Evolutionary conservation across 2,113 vertebrate genomes (phyloP).

Genomic region (Archilochus colubris): DNA sequence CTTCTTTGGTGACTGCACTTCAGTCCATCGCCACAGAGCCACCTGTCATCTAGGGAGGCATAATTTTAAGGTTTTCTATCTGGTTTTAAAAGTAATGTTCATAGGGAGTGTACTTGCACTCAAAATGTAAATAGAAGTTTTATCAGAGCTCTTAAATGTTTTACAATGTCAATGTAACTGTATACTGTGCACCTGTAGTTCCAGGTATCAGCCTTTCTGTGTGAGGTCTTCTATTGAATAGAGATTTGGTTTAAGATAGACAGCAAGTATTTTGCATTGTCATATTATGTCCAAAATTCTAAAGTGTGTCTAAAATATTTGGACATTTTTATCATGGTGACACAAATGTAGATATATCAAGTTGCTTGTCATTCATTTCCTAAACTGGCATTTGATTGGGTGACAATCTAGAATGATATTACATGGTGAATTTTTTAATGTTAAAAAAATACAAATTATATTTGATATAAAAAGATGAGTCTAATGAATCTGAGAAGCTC

Average conservation of each 20-base stretch:
- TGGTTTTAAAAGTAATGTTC: conserved; percentile 33
- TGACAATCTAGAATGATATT: neutral
- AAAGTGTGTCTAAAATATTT: conserved; percentile 44
- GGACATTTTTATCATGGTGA: neutral
- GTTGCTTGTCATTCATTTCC: neutral
- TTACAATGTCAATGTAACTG: neutral
- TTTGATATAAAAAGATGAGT: neutral
- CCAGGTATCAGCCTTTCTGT: conserved; percentile 37
- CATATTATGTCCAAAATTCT: conserved; percentile 43
- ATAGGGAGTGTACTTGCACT: conserved; percentile 33
- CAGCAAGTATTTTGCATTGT: conserved; percentile 16
- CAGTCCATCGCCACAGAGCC: accelerated
- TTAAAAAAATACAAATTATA: neutral
- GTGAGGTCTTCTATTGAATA: conserved; percentile 7
- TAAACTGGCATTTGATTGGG: neutral
- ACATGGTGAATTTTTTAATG: neutral
- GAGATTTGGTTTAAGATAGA: neutral
- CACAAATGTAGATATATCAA: neutral
- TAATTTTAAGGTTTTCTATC: conserved; percentile 24
- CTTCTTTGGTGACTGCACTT: neutral
- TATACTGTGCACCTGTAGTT: neutral
- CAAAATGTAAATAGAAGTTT: conserved; percentile 64
- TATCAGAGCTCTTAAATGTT: conserved; percentile 51
- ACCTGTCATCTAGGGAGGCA: conserved; percentile 27
- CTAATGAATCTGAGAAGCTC: neutral